These are phyloP conservation scores for Hoplostethus mediterraneus DNA, from an alignment of 2,797 vertebrate genomes.

Conservation along the genomic window DNA sequence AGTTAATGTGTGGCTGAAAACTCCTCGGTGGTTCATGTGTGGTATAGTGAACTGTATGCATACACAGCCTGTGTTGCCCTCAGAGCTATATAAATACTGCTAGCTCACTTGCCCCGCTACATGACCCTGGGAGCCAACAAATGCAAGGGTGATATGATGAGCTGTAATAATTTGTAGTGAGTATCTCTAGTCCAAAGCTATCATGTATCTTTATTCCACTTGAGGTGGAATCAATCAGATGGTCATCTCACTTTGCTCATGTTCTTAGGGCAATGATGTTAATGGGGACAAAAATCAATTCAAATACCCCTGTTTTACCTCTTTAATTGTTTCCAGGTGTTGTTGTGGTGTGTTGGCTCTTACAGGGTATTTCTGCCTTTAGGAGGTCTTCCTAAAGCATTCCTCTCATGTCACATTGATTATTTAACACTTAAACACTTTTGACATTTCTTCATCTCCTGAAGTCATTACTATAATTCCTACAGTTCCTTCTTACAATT, in stretches of 20 bases:
- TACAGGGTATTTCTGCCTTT: neutral
- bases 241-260: no score
- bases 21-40: neutral
- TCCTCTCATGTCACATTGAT: neutral
- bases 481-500: conserved; percentile 3
- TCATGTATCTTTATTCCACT: no score
- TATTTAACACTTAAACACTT: neutral
- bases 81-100: conserved; percentile 34
- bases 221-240: no score
- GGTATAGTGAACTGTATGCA: neutral
- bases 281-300: no score
- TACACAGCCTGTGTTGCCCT: neutral
- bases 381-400: neutral
- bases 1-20: neutral
- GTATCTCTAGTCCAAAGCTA: no score
- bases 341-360: neutral
- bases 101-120: conserved; percentile 4
- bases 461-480: conserved; percentile 8
- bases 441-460: conserved; percentile 17
- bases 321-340: neutral
- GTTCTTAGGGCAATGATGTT: neutral
- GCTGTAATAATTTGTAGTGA: no score
- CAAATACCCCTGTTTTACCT: neutral
- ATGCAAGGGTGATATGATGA: conserved; percentile 38
- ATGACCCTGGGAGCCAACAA: conserved; percentile 14